Conservation (phyloP, 2,113 vertebrate genomes). For the Leucoraja erinaceus region DNA sequence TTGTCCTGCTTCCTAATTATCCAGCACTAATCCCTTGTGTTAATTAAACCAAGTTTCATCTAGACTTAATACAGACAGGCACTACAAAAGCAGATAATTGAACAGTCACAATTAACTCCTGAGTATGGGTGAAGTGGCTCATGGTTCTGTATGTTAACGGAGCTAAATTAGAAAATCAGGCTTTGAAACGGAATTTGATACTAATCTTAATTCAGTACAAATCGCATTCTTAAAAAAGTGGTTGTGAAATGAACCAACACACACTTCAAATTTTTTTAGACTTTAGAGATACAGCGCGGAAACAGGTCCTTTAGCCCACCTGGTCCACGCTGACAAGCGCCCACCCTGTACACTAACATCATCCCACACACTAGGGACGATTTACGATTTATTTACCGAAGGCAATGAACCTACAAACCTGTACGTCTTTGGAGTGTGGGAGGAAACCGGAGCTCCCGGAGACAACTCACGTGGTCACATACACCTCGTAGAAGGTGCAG, state of each 20-base stretch:
- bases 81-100: conserved; percentile 30
- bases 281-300: too few species aligned
- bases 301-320: too few species aligned
- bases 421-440: too few species aligned
- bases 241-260: not conserved
- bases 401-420: too few species aligned
- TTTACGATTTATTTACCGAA: too few species aligned
- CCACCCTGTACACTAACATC: too few species aligned
- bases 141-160: not conserved
- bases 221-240: not conserved
- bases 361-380: too few species aligned
- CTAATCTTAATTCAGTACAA: not conserved
- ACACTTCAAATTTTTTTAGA: too few species aligned
- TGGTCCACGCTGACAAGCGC: too few species aligned
- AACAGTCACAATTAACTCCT: conserved; percentile 31
- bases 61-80: conserved; percentile 23
- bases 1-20: conserved; percentile 17
- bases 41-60: conserved; percentile 36
- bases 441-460: too few species aligned
- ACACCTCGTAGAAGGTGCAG: too few species aligned
- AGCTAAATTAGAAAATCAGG: not conserved
- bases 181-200: not conserved
- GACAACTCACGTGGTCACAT: too few species aligned
- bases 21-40: conserved; percentile 33
- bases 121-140: not conserved